These are phyloP conservation scores for Clanis bilineata DNA, from an alignment of 2,888 invertebrate genomes.

Conservation along the genomic window DNA sequence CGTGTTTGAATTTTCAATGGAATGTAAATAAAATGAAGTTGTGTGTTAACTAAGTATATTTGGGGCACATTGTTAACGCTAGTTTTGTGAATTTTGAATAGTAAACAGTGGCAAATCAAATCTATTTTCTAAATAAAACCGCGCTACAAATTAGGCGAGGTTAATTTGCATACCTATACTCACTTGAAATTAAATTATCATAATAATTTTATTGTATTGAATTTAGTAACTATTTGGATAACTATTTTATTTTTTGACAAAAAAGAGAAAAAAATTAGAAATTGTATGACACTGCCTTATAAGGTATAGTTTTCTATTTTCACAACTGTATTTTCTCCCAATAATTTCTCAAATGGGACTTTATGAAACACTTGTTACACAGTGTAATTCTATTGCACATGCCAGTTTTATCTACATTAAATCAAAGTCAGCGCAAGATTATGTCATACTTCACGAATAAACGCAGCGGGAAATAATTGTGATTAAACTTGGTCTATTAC, in stretches of 20 bases:
- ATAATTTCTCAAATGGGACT: too few relatives aligned
- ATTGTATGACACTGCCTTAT: too few relatives aligned
- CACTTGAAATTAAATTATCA: not conserved
- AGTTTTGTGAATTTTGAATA: not conserved
- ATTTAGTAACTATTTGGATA: too few relatives aligned
- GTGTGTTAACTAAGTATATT: not conserved
- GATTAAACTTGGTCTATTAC: slow-evolving; percentile 31
- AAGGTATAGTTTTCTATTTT: too few relatives aligned
- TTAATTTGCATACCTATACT: not conserved
- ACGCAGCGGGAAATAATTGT: slow-evolving; percentile 24
- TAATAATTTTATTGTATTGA: too few relatives aligned
- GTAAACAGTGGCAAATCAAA: not conserved
- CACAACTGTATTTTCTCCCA: too few relatives aligned
- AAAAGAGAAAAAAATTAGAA: too few relatives aligned
- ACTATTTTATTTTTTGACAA: too few relatives aligned
- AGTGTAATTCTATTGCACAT: not conserved
- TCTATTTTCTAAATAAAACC: not conserved
- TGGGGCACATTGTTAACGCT: not conserved
- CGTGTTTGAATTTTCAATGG: slow-evolving; percentile 17
- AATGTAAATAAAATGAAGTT: slow-evolving; percentile 7
- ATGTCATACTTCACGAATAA: slow-evolving; percentile 12
- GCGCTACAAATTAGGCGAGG: not conserved
- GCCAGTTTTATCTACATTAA: not conserved
- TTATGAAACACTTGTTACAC: too few relatives aligned
- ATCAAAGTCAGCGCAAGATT: not conserved